Evolutionary conservation across 2,113 vertebrate species (phyloP), one percentile per base, ranked within the genome.

Genomic region (Tenrec ecaudatus): DNA sequence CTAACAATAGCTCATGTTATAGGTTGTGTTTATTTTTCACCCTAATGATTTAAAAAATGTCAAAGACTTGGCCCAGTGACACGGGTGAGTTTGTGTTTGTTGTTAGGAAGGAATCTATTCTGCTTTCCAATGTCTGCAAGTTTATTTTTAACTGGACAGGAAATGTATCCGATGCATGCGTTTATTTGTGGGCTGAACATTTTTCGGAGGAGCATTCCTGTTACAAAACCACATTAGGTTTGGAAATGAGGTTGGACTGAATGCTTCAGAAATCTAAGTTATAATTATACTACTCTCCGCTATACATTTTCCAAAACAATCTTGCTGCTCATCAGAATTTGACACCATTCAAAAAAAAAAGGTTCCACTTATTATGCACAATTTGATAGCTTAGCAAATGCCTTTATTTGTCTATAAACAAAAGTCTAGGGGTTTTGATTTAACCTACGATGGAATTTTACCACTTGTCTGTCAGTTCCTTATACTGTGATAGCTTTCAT

Each of bases 131-230:
- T 22, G 20, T 73, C 58, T 33, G 36, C 68, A 80, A 27, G 79
- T 38, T 89, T 81, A 84, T 81, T 93, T 95, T 93, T 86, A 80
- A 83, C 81, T 3, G 58, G 20, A 69, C 62, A 87, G 82, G 90
- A 92, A 75, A 58, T 4, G 75, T 1, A 78, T 36, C 66, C 64
- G 31, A 12, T 5, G 1, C 7, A 0, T 3, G 10, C 14, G 4
- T 29, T 47, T 43, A 22, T 60, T 73, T 73, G 68, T 14, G 15
- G 66, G 3, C 27, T 7, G 19, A 38, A n/a, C 71, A 11, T 36
- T 89, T 73, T 23, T 79, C 17, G 57, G 94, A 68, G 36, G 66
- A 36, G 22, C 9, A 76, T 29, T 69, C 73, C 20, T 88, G 91
- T 84, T 75, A 81, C 89, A 57, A 86, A 95, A 82, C 31, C 82